These are phyloP conservation scores for Opisthograptis luteolata DNA, from an alignment of 2,888 invertebrate genomes.

Conservation along the genomic window DNA sequence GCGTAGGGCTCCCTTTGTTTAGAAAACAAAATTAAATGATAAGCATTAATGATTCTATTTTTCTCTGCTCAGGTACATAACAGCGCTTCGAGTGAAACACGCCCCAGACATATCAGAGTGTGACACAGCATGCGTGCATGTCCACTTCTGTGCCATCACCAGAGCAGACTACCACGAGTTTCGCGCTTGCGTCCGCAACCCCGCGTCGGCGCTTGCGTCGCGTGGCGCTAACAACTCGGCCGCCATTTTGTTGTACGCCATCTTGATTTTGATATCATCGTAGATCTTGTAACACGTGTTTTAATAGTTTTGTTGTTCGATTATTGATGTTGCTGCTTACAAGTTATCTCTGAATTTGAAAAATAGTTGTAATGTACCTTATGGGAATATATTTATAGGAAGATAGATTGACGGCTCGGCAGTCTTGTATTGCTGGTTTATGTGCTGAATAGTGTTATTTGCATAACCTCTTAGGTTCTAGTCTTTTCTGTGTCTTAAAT, in stretches of 20 bases:
- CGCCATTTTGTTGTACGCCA: constrained; percentile 73
- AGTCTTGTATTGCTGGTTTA: no score
- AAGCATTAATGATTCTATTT: no score
- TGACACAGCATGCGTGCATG: constrained; percentile 90
- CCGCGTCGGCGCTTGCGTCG: constrained; percentile 90
- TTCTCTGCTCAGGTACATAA: constrained; percentile 86
- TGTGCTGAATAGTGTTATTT: no score
- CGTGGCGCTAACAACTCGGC: constrained; percentile 75
- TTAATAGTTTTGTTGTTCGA: constrained; percentile 3
- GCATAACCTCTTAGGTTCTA: no score
- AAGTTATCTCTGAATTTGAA: neutral
- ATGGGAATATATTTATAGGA: no score
- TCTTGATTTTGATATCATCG: constrained; percentile 66
- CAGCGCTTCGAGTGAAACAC: constrained; percentile 89
- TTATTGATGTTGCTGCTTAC: constrained; percentile 1
- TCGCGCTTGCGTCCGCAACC: constrained; percentile 91
- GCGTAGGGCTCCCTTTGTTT: no score
- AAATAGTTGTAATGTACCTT: neutral
- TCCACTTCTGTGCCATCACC: constrained; percentile 95
- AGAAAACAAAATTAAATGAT: no score
- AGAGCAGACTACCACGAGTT: constrained; percentile 92
- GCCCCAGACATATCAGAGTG: constrained; percentile 82
- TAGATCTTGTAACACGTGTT: constrained; percentile 36
- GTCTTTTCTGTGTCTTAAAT: no score
- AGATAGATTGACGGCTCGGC: no score